These are phyloP conservation scores for Ochotona princeps DNA, from an alignment of 2,113 vertebrate genomes.

Conservation along the genomic window DNA sequence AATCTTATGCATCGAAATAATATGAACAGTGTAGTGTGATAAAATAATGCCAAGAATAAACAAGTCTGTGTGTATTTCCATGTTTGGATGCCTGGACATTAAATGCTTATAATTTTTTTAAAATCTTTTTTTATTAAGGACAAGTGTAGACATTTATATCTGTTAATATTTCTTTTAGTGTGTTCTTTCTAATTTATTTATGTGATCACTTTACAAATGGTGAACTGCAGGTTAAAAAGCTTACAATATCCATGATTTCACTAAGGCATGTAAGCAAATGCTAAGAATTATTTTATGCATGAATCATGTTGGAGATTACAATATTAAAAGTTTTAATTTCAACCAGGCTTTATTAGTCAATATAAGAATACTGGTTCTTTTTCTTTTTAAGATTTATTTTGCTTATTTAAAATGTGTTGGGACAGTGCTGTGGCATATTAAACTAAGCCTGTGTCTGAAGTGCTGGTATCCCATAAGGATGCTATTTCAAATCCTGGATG, in stretches of 20 bases:
- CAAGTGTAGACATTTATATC: not conserved
- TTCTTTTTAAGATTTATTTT: too few relatives aligned
- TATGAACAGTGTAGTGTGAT: not conserved
- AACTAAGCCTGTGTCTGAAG: too few relatives aligned
- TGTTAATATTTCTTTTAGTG: not conserved
- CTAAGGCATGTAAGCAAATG: not conserved
- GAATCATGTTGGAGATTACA: not conserved
- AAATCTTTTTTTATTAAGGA: not conserved
- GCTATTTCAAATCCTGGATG: too few relatives aligned
- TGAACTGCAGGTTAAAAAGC: constrained; percentile 5
- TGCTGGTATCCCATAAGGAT: too few relatives aligned
- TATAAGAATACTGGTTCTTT: not conserved
- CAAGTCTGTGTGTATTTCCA: not conserved
- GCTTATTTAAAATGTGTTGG: too few relatives aligned
- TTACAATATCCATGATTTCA: not conserved
- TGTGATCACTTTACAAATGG: not conserved
- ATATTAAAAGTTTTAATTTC: constrained; percentile 11
- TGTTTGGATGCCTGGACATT: not conserved
- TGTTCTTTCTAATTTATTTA: not conserved
- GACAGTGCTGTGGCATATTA: too few relatives aligned
- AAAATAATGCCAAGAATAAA: not conserved
- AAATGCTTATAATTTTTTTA: not conserved
- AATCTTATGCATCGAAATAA: not conserved
- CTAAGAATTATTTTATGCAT: not conserved
- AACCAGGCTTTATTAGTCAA: not conserved